Conservation (phyloP, 1,140 invertebrate species). For the Linepithema humile region DNA sequence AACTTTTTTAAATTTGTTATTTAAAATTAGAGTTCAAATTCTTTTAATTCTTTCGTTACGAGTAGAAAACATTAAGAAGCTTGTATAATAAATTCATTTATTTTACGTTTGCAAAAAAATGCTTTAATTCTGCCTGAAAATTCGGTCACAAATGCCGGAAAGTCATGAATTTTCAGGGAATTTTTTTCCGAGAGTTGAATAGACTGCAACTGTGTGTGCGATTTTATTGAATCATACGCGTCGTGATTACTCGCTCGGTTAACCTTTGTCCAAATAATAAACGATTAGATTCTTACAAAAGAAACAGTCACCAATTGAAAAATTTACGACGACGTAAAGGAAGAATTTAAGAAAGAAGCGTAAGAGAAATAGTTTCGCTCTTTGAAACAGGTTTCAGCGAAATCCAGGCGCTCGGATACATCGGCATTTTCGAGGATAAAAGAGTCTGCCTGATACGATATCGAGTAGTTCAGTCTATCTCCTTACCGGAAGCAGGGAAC, state of each 20-base stretch:
- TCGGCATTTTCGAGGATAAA: constrained; percentile 43
- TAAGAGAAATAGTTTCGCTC: constrained; percentile 34
- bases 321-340: constrained; percentile 24
- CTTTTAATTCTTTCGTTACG: too few species aligned
- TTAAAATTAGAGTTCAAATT: too few species aligned
- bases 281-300: not conserved
- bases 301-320: not conserved
- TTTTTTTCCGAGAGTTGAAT: too few species aligned
- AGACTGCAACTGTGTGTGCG: too few species aligned
- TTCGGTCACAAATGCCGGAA: too few species aligned
- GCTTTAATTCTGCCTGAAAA: too few species aligned
- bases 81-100: too few species aligned
- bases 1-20: too few species aligned
- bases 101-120: too few species aligned
- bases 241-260: not conserved
- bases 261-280: not conserved
- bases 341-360: constrained; percentile 13
- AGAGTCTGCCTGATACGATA: constrained; percentile 29
- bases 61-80: too few species aligned
- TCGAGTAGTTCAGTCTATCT: constrained; percentile 46
- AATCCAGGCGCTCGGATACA: constrained; percentile 29
- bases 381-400: constrained; percentile 9
- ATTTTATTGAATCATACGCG: too few species aligned
- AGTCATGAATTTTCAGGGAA: too few species aligned
- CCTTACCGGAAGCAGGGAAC: constrained; percentile 29